phyloP scores from a whole-genome alignment of 2,113 vertebrate species.

The Stegastes partitus region DNA sequence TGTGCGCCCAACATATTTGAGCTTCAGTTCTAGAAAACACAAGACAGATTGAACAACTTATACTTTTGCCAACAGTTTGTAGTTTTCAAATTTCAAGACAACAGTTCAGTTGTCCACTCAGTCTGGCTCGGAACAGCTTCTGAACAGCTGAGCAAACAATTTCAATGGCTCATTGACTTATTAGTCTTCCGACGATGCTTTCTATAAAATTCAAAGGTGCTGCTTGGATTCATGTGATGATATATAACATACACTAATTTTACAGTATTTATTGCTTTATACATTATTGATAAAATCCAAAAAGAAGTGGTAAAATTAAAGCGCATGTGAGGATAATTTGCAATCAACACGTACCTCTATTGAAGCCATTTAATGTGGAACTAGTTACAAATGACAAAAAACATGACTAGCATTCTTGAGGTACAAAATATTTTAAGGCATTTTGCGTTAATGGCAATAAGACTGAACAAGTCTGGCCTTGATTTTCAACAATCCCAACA shows the following conservation, averaged over 20 bases:
- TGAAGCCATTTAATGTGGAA: constrained; percentile 6
- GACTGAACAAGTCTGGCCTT: constrained; percentile 21
- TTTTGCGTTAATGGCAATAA: neutral
- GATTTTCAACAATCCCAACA: constrained; percentile 11
- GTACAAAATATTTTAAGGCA: neutral
- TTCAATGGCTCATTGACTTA: constrained; percentile 24
- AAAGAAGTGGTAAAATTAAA: too few species aligned
- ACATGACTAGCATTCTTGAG: neutral
- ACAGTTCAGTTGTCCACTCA: neutral
- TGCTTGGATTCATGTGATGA: constrained; percentile 3
- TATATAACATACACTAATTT: neutral
- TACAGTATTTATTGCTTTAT: neutral
- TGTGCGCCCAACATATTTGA: constrained; percentile 15
- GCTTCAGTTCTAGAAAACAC: constrained; percentile 11
- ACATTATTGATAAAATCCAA: neutral
- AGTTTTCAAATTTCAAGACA: neutral
- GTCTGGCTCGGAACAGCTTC: neutral
- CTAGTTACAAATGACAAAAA: neutral
- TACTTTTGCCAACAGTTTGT: constrained; percentile 5
- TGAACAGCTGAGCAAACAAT: constrained; percentile 27
- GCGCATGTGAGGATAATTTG: neutral
- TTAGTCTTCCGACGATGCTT: neutral
- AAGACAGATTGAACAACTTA: constrained; percentile 10
- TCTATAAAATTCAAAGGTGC: constrained; percentile 3
- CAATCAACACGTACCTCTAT: neutral